Base-by-base conservation (phyloP, 92 coral and sea anemone genomes). In the Siderastrea radians region DNA sequence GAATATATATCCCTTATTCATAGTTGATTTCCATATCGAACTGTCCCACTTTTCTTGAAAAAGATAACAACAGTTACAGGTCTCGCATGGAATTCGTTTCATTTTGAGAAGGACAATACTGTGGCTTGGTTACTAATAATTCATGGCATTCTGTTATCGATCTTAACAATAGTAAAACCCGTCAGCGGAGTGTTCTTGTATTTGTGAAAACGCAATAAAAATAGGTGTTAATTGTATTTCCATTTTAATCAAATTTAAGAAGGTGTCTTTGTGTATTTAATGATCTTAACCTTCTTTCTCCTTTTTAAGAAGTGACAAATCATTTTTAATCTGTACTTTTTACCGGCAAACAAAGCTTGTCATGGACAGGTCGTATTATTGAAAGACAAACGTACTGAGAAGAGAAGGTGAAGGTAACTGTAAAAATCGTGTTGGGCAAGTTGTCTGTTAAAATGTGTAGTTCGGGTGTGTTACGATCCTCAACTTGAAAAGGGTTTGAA, bases 101-200 rank as follows among this genome's bases (percentile, higher is more conserved):
- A 60, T 57, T 60, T 44, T 77, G 15, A 14, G 11, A 15, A 12
- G 12, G 47, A 16, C 51, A 44, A 3, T 17, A 58, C 59, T 77
- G 68, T 57, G 68, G 38, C 68, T 19, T 54, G 19, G 53, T 77
- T 11, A 47, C 52, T 59, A 58, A 77, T 77, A 77, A 77, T 77
- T 77, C 13, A 77, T 77, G 53, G 7, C 26, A 58, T 59, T 45
- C 68, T 60, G 53, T 77, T 68, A 59, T 17, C 51, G 68, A 19
- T 46, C 68, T 8, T 43, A 57, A 44, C 81, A 77, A 77, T 77
- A 44, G 16, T 38, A 60, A 58, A 46, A 43, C 12, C 52, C 53
- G 49, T 64, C 52, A 2, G 8, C 17, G 80, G 17, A 76, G 5
- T 58, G 80, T 14, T 76, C 53, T 43, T 46, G 43, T 19, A 7